A percentile compares a stretch with the other conserved stretches of the same genome.
These are phyloP conservation scores for Gambelia wislizenii DNA, from an alignment of 2,797 vertebrate genomes.

Conservation along the genomic window DNA sequence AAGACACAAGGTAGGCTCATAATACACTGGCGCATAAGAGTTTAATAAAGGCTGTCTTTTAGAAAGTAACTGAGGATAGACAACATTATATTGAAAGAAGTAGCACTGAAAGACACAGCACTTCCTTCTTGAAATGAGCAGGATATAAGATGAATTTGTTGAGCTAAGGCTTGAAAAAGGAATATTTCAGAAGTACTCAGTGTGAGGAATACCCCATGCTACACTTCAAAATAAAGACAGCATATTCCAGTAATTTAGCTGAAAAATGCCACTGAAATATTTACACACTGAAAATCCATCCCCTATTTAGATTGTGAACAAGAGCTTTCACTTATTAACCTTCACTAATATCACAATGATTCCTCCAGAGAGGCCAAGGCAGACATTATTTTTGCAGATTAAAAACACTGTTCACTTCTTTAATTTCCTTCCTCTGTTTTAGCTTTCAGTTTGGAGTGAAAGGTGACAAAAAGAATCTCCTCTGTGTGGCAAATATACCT, in stretches of 20 bases:
- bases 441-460: conserved; percentile 2
- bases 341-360: not conserved
- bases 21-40: not conserved
- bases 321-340: not conserved
- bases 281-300: not conserved
- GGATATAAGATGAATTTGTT: not conserved
- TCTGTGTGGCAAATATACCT: not conserved
- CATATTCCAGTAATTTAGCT: not conserved
- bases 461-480: not conserved
- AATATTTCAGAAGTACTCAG: not conserved
- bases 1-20: not conserved
- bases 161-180: not conserved
- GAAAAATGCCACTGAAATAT: not conserved
- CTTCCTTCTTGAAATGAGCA: not conserved
- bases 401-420: not conserved
- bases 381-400: not conserved
- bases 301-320: not conserved
- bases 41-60: not conserved
- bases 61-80: not conserved
- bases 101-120: not conserved
- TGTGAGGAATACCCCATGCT: not conserved
- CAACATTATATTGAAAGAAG: not conserved
- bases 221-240: not conserved
- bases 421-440: not conserved
- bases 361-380: not conserved